Base-by-base conservation (phyloP, 2,888 invertebrate genomes). In the Willowsia nigromaculata region DNA sequence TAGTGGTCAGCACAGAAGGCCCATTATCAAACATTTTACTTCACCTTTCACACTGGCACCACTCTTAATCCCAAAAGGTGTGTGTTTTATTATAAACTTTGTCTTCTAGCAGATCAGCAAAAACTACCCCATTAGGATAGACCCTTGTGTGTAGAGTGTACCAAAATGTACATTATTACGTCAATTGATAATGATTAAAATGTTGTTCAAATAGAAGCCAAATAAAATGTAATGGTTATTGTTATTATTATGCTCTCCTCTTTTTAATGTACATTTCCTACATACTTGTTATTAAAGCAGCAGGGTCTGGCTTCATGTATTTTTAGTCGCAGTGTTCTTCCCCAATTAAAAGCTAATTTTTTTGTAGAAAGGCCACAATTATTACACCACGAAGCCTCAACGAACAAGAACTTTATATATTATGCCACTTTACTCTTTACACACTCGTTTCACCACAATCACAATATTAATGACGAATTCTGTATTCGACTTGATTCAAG, bases 281-380 rank as follows among this genome's bases (percentile, higher is more conserved):
- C 27, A 74, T 22, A 43, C 43, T 74, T 47, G 68, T 3, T 25
- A 74, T 47, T 25, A 78, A 78, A 53, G 18, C 25, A 27, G 47
- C 74, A 68, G 37, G 18, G 11, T 33, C 27, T 22, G 56, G 33
- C 53, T 18, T 53, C 53, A 9, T 85, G 22, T 76, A 65, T 78
- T 43, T 76, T 65, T 30, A 62, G 50, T 13, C 15, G 43, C 22
- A 47, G 30, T 62, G 85, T 78, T 85, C 40, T 65, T 78, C 22
- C 68, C 86, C 80, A 86, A 86, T 86, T 86, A 86, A 86, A 86
- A 86, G 37, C 78, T 62, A 85, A 86, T 80, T 86, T 86, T 85
- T 86, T 78, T 68, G 33, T 15, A 68, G 40, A 68, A 86, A 80
- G 68, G 40, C 86, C 80, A 86, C 86, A 86, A 86, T 86, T 86